A percentile compares a stretch with the other conserved stretches of the same genome.
Evolutionary conservation across 2,113 vertebrate species (phyloP).

Genomic region (Chitala chitala): DNA sequence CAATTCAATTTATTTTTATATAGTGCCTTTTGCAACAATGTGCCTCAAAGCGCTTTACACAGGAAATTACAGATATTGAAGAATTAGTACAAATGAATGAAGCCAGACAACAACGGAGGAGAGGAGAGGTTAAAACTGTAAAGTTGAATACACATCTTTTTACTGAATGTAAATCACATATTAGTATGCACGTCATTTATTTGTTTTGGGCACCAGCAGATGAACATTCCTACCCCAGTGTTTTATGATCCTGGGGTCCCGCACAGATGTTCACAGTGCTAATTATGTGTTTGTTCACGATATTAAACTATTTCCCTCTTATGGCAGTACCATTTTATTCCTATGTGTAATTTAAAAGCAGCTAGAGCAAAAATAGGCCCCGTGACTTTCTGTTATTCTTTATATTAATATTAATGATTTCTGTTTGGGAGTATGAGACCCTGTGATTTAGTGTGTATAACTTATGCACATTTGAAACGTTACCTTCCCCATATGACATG

Average conservation of each 20-base stretch:
- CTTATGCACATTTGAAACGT: conserved; percentile 15
- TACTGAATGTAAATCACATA: too few relatives aligned
- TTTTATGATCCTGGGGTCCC: background rate
- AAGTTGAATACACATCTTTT: too few relatives aligned
- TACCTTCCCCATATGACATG: background rate
- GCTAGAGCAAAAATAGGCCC: background rate
- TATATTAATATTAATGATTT: conserved; percentile 15
- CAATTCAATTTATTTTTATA: too few relatives aligned
- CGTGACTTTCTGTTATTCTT: background rate
- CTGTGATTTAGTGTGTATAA: conserved; percentile 20
- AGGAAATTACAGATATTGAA: too few relatives aligned
- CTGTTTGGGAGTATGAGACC: conserved; percentile 3
- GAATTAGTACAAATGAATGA: too few relatives aligned
- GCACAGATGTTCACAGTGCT: background rate
- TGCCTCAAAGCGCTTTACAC: too few relatives aligned
- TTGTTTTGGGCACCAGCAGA: too few relatives aligned
- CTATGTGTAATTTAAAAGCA: background rate
- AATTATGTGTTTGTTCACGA: background rate
- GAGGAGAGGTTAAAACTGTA: too few relatives aligned
- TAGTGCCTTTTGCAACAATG: too few relatives aligned
- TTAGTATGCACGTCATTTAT: too few relatives aligned
- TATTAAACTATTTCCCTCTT: background rate
- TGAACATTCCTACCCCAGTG: background rate
- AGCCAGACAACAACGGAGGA: too few relatives aligned
- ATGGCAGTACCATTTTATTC: background rate